Evolutionary conservation across 2,888 invertebrate genomes (phyloP).

Genomic region (Syrista parreyssii): DNA sequence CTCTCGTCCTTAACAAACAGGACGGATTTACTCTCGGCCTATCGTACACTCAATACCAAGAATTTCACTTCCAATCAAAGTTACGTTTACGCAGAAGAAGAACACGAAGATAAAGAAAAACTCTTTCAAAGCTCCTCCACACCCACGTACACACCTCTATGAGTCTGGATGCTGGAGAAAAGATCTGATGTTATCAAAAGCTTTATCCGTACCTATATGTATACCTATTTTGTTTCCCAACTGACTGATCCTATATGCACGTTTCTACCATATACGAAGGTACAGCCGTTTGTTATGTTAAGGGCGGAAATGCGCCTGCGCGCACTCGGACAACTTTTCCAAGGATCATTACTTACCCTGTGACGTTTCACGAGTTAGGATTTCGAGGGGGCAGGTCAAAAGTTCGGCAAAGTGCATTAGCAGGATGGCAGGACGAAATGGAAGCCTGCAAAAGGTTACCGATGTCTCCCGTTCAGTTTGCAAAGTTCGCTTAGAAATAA

Average conservation of each 20-base stretch:
- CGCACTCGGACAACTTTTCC: background rate
- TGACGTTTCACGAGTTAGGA: background rate
- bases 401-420: constrained; percentile 37
- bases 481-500: background rate
- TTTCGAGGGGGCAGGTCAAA: constrained; percentile 6
- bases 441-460: background rate
- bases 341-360: background rate
- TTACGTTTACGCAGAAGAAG: background rate
- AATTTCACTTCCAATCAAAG: background rate
- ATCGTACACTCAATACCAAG: background rate
- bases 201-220: background rate
- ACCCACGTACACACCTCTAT: background rate
- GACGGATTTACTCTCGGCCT: background rate
- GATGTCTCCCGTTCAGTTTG: background rate
- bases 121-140: background rate
- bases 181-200: background rate
- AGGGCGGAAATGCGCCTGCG: background rate
- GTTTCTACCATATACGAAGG: background rate
- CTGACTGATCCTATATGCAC: background rate
- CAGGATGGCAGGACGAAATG: constrained; percentile 12
- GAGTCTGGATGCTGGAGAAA: background rate
- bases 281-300: background rate
- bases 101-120: background rate
- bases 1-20: background rate
- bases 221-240: background rate